Evolutionary conservation across 2,113 vertebrate species (phyloP).

Genomic region (Charadrius vociferus): DNA sequence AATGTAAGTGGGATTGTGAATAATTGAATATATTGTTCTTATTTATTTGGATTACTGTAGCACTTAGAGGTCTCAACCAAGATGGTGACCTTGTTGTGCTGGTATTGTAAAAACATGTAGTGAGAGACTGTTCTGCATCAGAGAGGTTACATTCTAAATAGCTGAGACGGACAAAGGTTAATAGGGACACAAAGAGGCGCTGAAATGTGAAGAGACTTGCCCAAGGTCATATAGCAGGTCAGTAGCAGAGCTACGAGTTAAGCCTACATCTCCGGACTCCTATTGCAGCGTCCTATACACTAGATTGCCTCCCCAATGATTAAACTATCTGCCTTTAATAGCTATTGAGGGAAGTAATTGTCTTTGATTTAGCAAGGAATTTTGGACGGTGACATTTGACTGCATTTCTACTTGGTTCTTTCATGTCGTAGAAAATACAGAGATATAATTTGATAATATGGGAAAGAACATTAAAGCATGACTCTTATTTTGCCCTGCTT

Average conservation of each 20-base stretch:
- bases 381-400: conserved; percentile 34
- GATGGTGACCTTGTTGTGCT: conserved; percentile 68
- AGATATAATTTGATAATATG: not conserved
- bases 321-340: conserved; percentile 65
- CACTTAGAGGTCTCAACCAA: conserved; percentile 61
- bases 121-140: conserved; percentile 61
- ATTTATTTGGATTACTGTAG: conserved; percentile 68
- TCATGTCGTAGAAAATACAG: not conserved
- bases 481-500: not conserved
- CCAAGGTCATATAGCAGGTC: conserved; percentile 68
- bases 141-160: conserved; percentile 68
- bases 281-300: conserved; percentile 5
- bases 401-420: not conserved
- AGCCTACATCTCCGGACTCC: conserved; percentile 35
- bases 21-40: conserved; percentile 69
- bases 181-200: conserved; percentile 68
- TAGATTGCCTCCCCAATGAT: conserved; percentile 56
- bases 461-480: not conserved
- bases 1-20: conserved; percentile 59
- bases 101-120: conserved; percentile 69
- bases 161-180: conserved; percentile 64
- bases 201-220: conserved; percentile 72
- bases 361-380: conserved; percentile 45
- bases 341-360: conserved; percentile 51
- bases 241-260: conserved; percentile 50